phyloP scores from a whole-genome alignment of 2,113 vertebrate genomes.

The Furnarius figulus region DNA sequence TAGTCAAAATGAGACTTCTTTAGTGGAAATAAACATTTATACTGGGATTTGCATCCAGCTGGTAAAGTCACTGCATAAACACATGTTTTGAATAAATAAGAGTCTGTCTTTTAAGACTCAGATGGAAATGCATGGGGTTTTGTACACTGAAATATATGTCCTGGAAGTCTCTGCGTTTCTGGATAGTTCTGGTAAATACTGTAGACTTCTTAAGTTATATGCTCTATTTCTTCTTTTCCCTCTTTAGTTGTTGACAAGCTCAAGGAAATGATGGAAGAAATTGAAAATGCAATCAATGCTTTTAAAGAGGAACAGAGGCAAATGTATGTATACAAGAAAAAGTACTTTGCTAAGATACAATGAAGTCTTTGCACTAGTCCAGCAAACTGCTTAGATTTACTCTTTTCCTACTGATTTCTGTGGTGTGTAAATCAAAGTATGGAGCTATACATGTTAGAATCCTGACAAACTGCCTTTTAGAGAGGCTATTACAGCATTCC shows the following conservation, averaged over 20 bases:
- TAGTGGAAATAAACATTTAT: neutral
- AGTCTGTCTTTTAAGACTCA: neutral
- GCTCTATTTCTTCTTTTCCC: neutral
- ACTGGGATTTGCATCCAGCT: neutral
- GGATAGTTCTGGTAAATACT: neutral
- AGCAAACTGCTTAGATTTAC: neutral
- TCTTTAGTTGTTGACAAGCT: conserved; percentile 87
- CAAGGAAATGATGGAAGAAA: conserved; percentile 88
- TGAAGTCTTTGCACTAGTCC: neutral
- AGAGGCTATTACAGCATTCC: neutral
- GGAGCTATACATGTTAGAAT: neutral
- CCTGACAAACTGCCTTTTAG: neutral
- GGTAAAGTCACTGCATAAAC: neutral
- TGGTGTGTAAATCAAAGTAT: neutral
- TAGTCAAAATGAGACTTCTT: neutral
- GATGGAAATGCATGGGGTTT: neutral
- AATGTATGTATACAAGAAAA: conserved; percentile 74
- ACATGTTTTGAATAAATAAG: neutral
- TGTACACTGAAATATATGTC: neutral
- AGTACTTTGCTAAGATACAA: neutral
- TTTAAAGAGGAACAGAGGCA: conserved; percentile 87
- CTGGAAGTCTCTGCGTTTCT: neutral
- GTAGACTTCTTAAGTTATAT: neutral
- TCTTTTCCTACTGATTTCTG: neutral
- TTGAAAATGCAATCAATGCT: conserved; percentile 83